Evolutionary conservation across 2,888 invertebrate species (phyloP), one percentile per base, ranked within the genome.

Genomic region (Acutogordius australiensis): DNA sequence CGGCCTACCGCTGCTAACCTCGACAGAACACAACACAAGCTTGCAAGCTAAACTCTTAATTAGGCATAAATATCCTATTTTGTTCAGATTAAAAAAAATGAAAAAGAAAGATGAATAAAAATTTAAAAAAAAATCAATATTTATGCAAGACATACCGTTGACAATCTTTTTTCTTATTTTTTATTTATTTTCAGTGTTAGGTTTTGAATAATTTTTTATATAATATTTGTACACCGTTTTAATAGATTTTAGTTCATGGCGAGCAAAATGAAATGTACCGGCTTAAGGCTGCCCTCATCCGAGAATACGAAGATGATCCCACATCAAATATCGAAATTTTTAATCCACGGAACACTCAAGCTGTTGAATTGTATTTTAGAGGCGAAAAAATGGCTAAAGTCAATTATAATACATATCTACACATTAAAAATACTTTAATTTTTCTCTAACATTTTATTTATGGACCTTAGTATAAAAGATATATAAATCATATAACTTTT

Each of bases 241-340:
- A 4, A 2, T 65, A 82, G 81, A 79, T 88, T 56, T 72, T 91
- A 57, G 97, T 99, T 0, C 97, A 97, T 71, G 97, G 97, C 0
- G 97, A 97, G 70, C 85, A 85, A 73, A 97, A 94, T 73, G 97
- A 97, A 76, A 97, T 97, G 97, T 82, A 81, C 1, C 79, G 97
- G 0, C 74, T 99, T 61, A 88, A 90, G 72, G 82, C 87, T 45
- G 94, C 91, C 0, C 74, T 97, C 59, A 81, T 84, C 67, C 76
- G 94, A 21, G 90, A 94, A 70, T 88, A 88, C 68, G 85, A 87
- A 71, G 82, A 81, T 66, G 82, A 84, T 68, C 78, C 80, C 1
- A 71, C 72, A 28, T 78, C 51, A 2, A 63, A 62, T 13, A 63
- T 64, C 21, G 63, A 62, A 23, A 60, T 61, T 28, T 21, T 28